Evolutionary conservation across 2,888 invertebrate species (phyloP).

Genomic region (Parochlus steinenii): DNA sequence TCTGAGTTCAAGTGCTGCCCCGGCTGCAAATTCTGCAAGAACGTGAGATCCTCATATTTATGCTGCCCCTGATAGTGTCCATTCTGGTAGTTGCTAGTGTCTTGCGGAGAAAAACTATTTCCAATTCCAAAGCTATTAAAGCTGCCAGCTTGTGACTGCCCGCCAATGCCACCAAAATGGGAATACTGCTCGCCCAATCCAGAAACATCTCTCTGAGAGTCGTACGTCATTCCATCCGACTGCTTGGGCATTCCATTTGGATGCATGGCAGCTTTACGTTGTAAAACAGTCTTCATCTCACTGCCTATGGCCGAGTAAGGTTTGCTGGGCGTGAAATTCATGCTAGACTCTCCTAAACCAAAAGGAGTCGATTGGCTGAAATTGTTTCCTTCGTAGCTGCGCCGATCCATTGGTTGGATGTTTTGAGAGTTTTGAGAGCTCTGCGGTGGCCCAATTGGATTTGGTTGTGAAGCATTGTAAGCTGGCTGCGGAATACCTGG

Average conservation of each 20-base stretch:
- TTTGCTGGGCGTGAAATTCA: too few relatives aligned
- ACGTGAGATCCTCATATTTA: constrained; percentile 28
- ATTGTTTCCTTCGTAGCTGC: background rate
- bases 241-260: background rate
- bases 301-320: constrained; percentile 29
- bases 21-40: constrained; percentile 29
- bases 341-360: background rate
- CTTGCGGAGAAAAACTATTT: background rate
- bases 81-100: background rate
- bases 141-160: constrained; percentile 3
- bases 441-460: background rate
- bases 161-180: constrained; percentile 7
- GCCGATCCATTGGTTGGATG: constrained; percentile 13
- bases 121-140: background rate
- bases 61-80: constrained; percentile 13
- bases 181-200: too few relatives aligned
- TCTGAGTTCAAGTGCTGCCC: constrained; percentile 31
- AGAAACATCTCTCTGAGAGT: too few relatives aligned
- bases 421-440: constrained; percentile 11
- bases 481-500: constrained; percentile 13
- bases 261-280: constrained; percentile 18
- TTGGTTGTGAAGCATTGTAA: background rate
- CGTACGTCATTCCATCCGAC: background rate
- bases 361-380: constrained; percentile 3
- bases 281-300: constrained; percentile 24